phyloP scores from a whole-genome alignment of 2,797 vertebrate genomes.

The Halcyon chelicuti region DNA sequence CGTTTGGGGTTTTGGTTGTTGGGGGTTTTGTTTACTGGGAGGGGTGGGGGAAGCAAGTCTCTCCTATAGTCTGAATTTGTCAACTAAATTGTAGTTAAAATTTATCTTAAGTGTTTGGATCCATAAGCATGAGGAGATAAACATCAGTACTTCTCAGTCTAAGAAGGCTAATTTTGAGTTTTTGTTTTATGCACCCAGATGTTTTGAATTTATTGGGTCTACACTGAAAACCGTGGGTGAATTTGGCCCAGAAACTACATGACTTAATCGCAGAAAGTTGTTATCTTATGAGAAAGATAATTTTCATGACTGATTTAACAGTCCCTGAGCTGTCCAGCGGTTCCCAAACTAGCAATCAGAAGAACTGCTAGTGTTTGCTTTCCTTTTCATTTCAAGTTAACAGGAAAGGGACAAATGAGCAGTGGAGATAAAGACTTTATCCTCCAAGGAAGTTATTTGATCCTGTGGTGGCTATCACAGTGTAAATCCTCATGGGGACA shows the following conservation, averaged over 20 bases:
- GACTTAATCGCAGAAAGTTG: neutral
- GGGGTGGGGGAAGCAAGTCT: neutral
- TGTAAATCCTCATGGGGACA: neutral
- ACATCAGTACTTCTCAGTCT: neutral
- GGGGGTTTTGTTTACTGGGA: neutral
- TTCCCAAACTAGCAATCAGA: neutral
- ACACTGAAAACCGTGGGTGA: neutral
- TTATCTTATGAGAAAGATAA: neutral
- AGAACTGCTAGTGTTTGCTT: neutral
- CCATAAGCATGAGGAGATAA: neutral
- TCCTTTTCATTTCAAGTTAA: neutral
- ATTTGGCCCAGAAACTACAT: neutral
- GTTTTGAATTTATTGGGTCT: neutral
- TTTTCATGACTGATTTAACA: neutral
- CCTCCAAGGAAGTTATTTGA: constrained; percentile 22
- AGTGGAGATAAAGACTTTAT: constrained; percentile 28
- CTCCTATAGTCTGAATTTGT: neutral
- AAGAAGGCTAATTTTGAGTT: neutral
- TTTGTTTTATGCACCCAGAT: neutral
- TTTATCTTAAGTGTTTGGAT: neutral
- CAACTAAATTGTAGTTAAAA: neutral
- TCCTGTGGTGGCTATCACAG: neutral
- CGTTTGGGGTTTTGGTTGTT: neutral
- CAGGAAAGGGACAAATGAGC: constrained; percentile 20
- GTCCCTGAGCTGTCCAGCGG: neutral